Evolutionary conservation across 2,888 invertebrate genomes (phyloP), one percentile per base, ranked within the genome.

Genomic region (Spilosoma lubricipeda): DNA sequence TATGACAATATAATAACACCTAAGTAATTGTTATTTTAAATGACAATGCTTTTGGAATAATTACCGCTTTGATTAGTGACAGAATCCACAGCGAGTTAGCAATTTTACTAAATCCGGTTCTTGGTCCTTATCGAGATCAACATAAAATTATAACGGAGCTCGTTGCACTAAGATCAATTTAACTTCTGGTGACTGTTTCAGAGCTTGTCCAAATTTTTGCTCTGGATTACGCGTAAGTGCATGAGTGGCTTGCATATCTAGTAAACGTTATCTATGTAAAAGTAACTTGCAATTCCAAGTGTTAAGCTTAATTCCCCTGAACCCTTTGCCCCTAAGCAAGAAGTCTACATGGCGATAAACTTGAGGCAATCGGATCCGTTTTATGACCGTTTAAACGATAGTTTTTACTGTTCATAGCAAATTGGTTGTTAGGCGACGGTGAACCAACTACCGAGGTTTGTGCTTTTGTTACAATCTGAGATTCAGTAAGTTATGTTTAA

Each of bases 361-460:
- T 65, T 59, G 74, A 85, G 77, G 75, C 82, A 88, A 89, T 88
- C 85, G 87, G 76, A 85, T 82, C 80, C 80, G 80, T 81, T 90
- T 91, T 91, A 91, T 85, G 77, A 87, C 81, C 88, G 73, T 86
- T 88, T 89, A 88, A 87, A 86, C 76, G 88, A 86, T 85, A 87
- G 85, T 85, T 89, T 91, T 92, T 89, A 92, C 87, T 91, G 88
- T 86, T 88, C 83, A 88, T 85, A 86, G 89, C 82, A 89, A 89
- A 89, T 90, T 89, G 87, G 85, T 82, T 86, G 84, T 74, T 56
- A 79, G 78, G 70, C 18, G 64, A 75, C 74, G 70, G 72, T 77
- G 77, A 71, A 74, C 73, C 67, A 79, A 82, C 85, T 84, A 79
- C 80, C 39, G 75, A 80, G 67, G 13, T 42, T 56, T 66, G 70